Evolutionary conservation across 2,113 vertebrate genomes (phyloP).

Genomic region (Choloepus hoffmanni): DNA sequence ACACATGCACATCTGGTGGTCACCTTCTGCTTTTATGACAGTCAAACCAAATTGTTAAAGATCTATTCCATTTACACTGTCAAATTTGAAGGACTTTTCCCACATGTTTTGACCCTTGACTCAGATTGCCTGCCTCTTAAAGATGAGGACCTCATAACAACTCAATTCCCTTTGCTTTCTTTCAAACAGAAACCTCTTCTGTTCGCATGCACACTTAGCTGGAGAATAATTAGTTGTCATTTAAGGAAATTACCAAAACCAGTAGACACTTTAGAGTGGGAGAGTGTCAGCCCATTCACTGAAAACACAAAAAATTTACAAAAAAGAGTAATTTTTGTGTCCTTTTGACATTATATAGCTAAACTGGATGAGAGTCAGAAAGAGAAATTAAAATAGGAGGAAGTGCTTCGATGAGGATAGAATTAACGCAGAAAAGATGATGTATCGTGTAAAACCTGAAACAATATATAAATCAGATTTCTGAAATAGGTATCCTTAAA

Average conservation of each 20-base stretch:
- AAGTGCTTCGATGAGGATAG: neutral
- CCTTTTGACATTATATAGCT: neutral
- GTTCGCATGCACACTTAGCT: neutral
- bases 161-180: neutral
- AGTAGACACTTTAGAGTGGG: neutral
- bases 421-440: neutral
- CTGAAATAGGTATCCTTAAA: neutral
- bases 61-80: neutral
- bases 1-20: conserved; percentile 25
- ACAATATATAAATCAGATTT: neutral
- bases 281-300: neutral
- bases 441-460: neutral
- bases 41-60: neutral
- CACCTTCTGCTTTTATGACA: conserved; percentile 18
- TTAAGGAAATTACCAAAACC: neutral
- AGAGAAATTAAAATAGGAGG: neutral
- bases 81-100: neutral
- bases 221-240: neutral
- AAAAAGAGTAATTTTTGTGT: neutral
- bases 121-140: neutral
- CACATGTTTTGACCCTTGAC: neutral
- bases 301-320: neutral
- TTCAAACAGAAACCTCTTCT: neutral
- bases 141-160: neutral
- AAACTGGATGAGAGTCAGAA: neutral